These are phyloP conservation scores for Etheostoma nigrum DNA, from an alignment of 2,797 vertebrate genomes.

Conservation along the genomic window DNA sequence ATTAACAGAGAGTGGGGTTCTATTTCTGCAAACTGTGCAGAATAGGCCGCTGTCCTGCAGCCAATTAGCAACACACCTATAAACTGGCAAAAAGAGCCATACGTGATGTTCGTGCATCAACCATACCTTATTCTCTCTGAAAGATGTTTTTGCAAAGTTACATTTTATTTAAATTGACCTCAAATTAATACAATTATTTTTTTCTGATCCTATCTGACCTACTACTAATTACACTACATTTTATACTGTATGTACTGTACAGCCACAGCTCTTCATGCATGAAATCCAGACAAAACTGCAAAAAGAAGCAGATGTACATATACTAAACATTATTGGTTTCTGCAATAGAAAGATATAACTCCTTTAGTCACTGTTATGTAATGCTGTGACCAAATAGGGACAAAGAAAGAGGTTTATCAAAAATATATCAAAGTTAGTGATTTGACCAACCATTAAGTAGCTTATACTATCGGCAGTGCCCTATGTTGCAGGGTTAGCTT, in stretches of 20 bases:
- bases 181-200: background rate
- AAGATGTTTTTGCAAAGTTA: background rate
- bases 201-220: background rate
- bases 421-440: background rate
- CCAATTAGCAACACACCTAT: constrained; percentile 54
- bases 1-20: constrained; percentile 21
- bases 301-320: background rate
- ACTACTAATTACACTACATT: background rate
- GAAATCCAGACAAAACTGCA: background rate
- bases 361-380: background rate
- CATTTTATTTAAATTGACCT: background rate
- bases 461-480: background rate
- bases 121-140: background rate
- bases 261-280: background rate
- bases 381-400: background rate
- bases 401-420: background rate
- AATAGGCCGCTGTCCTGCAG: constrained; percentile 17
- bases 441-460: background rate
- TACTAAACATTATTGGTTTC: background rate
- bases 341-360: background rate
- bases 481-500: background rate
- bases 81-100: constrained; percentile 38
- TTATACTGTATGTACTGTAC: background rate
- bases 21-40: constrained; percentile 43
- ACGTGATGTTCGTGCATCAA: background rate